These are phyloP conservation scores for Argyrosomus regius DNA, from an alignment of 2,797 vertebrate species.

Conservation along the genomic window DNA sequence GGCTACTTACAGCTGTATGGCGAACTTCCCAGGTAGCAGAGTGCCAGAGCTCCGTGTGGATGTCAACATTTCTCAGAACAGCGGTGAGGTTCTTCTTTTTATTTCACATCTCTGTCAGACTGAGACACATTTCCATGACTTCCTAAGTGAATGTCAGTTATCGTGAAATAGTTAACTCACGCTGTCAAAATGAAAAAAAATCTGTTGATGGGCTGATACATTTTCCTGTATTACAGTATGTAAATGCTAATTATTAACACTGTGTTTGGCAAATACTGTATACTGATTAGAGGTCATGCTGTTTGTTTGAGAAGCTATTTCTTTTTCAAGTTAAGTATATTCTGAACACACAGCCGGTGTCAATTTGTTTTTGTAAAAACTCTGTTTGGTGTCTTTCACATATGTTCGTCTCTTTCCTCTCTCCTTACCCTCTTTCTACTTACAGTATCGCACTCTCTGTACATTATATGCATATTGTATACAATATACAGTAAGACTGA, in stretches of 20 bases:
- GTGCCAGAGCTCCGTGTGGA: slow-evolving; percentile 93
- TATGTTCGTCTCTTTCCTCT: background rate
- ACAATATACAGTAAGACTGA: background rate
- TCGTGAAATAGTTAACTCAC: background rate
- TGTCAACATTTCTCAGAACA: slow-evolving; percentile 98
- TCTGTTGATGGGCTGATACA: background rate
- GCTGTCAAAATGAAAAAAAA: background rate
- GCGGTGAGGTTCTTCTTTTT: slow-evolving; percentile 84
- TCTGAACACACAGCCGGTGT: background rate
- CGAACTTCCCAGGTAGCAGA: slow-evolving; percentile 91
- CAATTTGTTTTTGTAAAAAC: slow-evolving; percentile 1
- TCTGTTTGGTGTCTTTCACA: background rate
- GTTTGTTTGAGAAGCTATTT: background rate
- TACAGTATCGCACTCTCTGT: background rate
- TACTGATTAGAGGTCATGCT: background rate
- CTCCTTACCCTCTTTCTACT: background rate
- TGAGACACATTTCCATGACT: background rate
- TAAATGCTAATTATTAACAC: background rate
- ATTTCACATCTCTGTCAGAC: background rate
- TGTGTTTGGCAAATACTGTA: background rate
- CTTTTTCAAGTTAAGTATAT: background rate
- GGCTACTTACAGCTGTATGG: slow-evolving; percentile 94
- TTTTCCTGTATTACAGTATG: background rate
- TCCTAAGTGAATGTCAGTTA: background rate
- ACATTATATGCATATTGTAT: background rate